Base-by-base conservation (phyloP, 2,888 invertebrate species). In the Phortica magna region DNA sequence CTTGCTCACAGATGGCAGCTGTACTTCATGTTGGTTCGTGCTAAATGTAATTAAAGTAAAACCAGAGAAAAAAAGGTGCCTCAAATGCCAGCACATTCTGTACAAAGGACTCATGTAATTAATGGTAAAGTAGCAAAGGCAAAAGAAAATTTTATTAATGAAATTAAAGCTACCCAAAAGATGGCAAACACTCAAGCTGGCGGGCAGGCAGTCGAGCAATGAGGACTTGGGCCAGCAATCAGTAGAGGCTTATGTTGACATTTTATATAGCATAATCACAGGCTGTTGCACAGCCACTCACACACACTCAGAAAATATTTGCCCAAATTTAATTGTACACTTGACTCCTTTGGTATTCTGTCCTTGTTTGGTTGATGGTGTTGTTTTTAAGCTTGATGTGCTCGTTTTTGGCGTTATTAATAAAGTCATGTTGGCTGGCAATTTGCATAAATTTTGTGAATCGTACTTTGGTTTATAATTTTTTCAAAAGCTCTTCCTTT, bases 131-230 rank as follows among this genome's bases (percentile, higher is more conserved):
- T 71, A 71, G 39, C 57, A 80, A 73, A 48, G 77, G 78, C 77
- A 76, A 59, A 72, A 43, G 67, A 77, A 39, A 74, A 67, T 75
- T 77, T 77, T 79, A 79, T 84, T 80, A 76, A 79, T 81, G 74
- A 80, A 77, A 81, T 81, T 79, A 77, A 76, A 74, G 72, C 75
- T 71, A 22, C 22, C 61, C 9, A 22, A 61, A 19, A 61, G 61
- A 19, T 39, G 22, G 41, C 42, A 43, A 41, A 43, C 68, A 59
- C 9, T 9, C 10, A 48, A 48, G 9, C 48, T 22, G 57, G 17
- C 61, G 19, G 22, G 17, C 17, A 61, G 10, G 10, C 61, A 61
- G 17, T 61, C 10, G 19, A 12, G 61, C 22, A 22, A 61, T 61
- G 22, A 61, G 19, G 17, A 61, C 31, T 41, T 41, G 31, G 65